Percentiles rank a stretch among this genome's conserved stretches.
Evolutionary conservation across 2,888 invertebrate species (phyloP).

Genomic region (Mycalesis mineus): DNA sequence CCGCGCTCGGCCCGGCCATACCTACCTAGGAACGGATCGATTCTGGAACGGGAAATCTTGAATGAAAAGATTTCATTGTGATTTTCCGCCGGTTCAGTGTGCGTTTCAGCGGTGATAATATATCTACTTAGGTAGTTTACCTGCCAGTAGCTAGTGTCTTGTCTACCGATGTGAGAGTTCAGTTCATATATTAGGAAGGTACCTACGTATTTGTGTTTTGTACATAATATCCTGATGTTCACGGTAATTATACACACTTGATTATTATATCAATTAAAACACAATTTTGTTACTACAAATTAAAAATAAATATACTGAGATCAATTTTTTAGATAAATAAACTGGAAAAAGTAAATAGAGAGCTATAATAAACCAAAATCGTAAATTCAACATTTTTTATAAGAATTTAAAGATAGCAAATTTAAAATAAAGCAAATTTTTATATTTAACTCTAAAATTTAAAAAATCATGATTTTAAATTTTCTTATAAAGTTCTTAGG

Average conservation of each 20-base stretch:
- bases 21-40: conserved; percentile 50
- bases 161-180: not conserved
- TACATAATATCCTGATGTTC: not conserved
- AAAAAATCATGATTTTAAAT: too few relatives aligned
- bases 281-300: too few relatives aligned
- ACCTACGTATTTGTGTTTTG: not conserved
- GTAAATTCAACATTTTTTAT: too few relatives aligned
- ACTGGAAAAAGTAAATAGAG: too few relatives aligned
- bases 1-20: conserved; percentile 39
- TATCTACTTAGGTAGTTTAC: too few relatives aligned
- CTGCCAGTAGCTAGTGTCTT: not conserved
- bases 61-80: conserved; percentile 54
- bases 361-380: too few relatives aligned
- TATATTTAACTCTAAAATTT: too few relatives aligned
- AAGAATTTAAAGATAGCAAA: too few relatives aligned
- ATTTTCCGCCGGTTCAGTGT: conserved; percentile 29
- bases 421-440: too few relatives aligned
- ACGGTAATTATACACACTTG: not conserved
- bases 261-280: not conserved
- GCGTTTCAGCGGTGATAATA: conserved; percentile 12
- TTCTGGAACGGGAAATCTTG: conserved; percentile 45
- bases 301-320: too few relatives aligned
- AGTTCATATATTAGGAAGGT: not conserved
- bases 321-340: too few relatives aligned
- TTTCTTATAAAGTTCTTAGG: too few relatives aligned